Percentiles rank a stretch among this genome's conserved stretches.
Evolutionary conservation across 2,113 vertebrate species (phyloP).

Genomic region (Agapornis roseicollis): DNA sequence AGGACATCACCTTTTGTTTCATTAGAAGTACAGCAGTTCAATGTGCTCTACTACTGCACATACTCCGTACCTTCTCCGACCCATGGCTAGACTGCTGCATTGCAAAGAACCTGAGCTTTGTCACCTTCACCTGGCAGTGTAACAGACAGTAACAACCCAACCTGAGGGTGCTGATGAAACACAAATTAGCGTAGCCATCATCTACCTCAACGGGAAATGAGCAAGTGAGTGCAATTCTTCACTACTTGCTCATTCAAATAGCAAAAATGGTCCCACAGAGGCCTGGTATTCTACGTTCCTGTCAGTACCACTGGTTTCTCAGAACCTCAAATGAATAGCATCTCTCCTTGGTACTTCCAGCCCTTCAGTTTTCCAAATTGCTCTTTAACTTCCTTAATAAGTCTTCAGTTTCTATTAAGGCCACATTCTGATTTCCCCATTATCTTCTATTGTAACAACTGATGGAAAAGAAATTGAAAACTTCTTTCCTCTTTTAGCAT

Average conservation of each 20-base stretch:
- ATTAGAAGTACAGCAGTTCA: background rate
- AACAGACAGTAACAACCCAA: background rate
- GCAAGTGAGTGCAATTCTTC: background rate
- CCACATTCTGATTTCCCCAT: constrained; percentile 42
- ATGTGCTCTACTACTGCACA: background rate
- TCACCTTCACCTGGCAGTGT: background rate
- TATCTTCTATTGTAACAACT: constrained; percentile 14
- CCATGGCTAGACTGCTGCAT: background rate
- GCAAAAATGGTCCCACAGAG: background rate
- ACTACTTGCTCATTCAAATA: background rate
- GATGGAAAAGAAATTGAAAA: constrained; percentile 4
- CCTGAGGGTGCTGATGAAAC: background rate
- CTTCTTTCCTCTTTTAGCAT: background rate
- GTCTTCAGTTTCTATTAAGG: constrained; percentile 57
- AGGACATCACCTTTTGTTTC: background rate
- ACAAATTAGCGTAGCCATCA: background rate
- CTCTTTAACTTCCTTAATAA: constrained; percentile 60
- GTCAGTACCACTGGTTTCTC: constrained; percentile 20
- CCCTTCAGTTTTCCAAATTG: constrained; percentile 55
- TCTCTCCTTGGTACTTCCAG: constrained; percentile 45
- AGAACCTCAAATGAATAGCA: constrained; percentile 15
- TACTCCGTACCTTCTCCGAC: background rate
- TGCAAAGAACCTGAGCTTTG: background rate
- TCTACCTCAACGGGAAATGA: background rate
- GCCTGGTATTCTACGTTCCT: background rate